phyloP scores from a whole-genome alignment of 2,797 vertebrate species.

The Spinus olivaceus region DNA sequence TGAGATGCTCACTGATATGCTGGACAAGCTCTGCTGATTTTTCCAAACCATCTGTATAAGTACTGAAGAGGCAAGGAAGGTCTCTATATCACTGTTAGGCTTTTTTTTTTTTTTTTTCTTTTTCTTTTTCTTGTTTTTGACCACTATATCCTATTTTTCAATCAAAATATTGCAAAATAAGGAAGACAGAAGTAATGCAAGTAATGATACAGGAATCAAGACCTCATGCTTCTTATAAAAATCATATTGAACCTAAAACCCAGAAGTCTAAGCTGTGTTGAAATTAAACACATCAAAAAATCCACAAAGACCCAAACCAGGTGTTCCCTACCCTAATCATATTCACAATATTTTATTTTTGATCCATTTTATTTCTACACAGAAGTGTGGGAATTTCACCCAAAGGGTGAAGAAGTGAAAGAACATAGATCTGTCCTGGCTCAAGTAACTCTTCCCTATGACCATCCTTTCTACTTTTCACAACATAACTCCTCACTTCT shows the following conservation, averaged over 20 bases:
- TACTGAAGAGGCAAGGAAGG: background rate
- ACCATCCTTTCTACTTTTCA: background rate
- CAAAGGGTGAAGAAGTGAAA: background rate
- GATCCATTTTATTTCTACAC: background rate
- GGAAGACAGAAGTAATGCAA: background rate
- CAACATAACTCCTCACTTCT: accelerated
- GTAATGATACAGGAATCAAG: background rate
- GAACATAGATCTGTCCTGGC: background rate
- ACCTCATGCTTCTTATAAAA: background rate
- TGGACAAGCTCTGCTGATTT: slow-evolving; percentile 17
- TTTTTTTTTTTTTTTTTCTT: no score
- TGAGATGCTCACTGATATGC: background rate
- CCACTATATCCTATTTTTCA: background rate
- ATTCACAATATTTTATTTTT: background rate
- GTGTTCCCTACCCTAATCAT: background rate
- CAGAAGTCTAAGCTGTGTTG: background rate
- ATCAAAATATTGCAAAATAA: background rate
- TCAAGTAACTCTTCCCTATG: background rate
- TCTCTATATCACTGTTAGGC: background rate
- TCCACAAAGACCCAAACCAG: background rate
- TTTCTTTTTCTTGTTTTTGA: background rate
- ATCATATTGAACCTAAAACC: background rate
- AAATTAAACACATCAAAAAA: background rate
- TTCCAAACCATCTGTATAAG: background rate
- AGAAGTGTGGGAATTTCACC: background rate